phyloP scores from a whole-genome alignment of 2,888 invertebrate species.

The Rotaria magnacalcarata region DNA sequence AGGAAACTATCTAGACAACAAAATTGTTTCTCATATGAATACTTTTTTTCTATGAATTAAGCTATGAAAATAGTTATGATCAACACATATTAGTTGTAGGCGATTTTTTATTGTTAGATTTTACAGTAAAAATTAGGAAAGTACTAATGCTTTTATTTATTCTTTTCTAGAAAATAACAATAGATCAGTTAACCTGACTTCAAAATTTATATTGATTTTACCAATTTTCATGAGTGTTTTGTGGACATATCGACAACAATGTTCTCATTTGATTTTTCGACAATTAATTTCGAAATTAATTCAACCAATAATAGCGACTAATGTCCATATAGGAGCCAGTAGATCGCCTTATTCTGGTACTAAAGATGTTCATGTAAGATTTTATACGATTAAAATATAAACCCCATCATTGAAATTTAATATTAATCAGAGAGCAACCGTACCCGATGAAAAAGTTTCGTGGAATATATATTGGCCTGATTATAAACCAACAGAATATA shows the following conservation, averaged over 20 bases:
- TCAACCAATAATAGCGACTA: background rate
- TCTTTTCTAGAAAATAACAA: too few species aligned
- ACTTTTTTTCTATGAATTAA: too few species aligned
- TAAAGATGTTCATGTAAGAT: constrained; percentile 18
- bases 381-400: background rate
- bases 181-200: background rate
- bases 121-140: too few species aligned
- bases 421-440: constrained; percentile 30
- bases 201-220: background rate
- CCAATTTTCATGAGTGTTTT: background rate
- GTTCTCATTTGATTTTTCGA: background rate
- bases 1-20: too few species aligned
- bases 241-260: background rate
- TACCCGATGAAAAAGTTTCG: constrained; percentile 37
- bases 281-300: background rate
- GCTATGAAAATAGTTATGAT: too few species aligned
- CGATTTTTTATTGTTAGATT: too few species aligned
- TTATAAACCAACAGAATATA: constrained; percentile 42
- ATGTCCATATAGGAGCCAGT: background rate
- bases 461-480: constrained; percentile 9
- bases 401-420: background rate
- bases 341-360: background rate
- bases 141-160: too few species aligned
- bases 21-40: too few species aligned
- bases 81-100: too few species aligned